Evolutionary conservation across 2,113 vertebrate species (phyloP).

Genomic region (Elaphurus davidianus): DNA sequence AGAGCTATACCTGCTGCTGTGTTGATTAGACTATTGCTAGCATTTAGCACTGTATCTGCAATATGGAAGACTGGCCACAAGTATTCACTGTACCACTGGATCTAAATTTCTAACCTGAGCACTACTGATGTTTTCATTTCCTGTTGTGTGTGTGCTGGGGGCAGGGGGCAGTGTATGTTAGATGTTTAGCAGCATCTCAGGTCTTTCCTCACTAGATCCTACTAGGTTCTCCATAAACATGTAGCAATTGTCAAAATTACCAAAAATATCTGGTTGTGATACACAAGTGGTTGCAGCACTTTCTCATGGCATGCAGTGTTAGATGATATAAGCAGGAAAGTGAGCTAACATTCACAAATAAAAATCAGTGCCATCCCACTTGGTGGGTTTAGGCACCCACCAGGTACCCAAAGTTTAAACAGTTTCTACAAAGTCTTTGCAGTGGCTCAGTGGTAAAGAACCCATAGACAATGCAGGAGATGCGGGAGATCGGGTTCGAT

Average conservation of each 20-base stretch:
- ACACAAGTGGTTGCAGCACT: neutral
- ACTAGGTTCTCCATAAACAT: neutral
- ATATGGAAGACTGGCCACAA: neutral
- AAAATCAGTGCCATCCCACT: neutral
- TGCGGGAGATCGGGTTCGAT: neutral
- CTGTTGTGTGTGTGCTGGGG: neutral
- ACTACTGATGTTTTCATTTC: neutral
- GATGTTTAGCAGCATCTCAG: neutral
- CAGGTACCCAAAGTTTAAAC: neutral
- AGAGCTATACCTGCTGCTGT: neutral
- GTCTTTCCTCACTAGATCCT: neutral
- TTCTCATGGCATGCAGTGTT: neutral
- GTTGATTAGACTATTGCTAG: neutral
- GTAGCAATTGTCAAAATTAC: neutral
- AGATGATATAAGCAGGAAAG: neutral
- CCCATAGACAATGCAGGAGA: neutral
- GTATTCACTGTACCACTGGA: neutral
- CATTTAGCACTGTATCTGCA: neutral
- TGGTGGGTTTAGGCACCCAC: neutral
- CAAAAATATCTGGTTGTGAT: neutral
- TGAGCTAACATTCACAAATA: neutral
- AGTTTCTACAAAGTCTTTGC: neutral
- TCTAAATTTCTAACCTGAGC: neutral
- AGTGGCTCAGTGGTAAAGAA: neutral
- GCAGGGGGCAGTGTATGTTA: neutral